Evolutionary conservation across 2,113 vertebrate genomes (phyloP).

Genomic region (Nycticorax nycticorax): DNA sequence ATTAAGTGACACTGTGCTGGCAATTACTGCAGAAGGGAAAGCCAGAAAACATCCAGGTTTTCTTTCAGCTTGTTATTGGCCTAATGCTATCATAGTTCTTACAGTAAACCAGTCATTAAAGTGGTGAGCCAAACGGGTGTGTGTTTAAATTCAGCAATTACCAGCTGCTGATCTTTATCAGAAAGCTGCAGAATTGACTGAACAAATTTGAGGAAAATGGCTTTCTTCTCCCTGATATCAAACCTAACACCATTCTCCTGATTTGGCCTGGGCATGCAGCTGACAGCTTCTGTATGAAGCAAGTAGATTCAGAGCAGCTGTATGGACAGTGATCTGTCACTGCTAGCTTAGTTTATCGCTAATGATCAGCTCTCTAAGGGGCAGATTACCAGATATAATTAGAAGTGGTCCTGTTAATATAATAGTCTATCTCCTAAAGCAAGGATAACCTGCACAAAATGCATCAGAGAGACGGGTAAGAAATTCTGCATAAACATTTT

Average conservation of each 20-base stretch:
- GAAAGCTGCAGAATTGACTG: not conserved
- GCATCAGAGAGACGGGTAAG: not conserved
- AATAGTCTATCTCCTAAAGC: not conserved
- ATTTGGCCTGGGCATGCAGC: too few species aligned
- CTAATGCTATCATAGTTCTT: not conserved
- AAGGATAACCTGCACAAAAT: not conserved
- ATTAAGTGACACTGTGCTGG: not conserved
- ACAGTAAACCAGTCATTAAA: not conserved
- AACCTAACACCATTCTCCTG: not conserved
- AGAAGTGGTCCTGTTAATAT: not conserved
- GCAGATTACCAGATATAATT: not conserved
- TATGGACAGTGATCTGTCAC: accelerated
- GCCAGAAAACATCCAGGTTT: not conserved
- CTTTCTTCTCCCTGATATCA: not conserved
- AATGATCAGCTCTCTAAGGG: not conserved
- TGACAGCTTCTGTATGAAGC: not conserved
- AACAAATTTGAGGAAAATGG: not conserved
- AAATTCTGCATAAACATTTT: not conserved
- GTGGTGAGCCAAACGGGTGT: not conserved
- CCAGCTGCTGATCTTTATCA: not conserved
- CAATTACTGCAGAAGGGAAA: not conserved
- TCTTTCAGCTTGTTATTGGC: not conserved
- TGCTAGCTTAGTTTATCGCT: not conserved
- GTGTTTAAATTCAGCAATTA: not conserved
- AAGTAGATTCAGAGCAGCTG: not conserved